phyloP scores from a whole-genome alignment of 1,140 invertebrate genomes.

The Ridgeia piscesae region DNA sequence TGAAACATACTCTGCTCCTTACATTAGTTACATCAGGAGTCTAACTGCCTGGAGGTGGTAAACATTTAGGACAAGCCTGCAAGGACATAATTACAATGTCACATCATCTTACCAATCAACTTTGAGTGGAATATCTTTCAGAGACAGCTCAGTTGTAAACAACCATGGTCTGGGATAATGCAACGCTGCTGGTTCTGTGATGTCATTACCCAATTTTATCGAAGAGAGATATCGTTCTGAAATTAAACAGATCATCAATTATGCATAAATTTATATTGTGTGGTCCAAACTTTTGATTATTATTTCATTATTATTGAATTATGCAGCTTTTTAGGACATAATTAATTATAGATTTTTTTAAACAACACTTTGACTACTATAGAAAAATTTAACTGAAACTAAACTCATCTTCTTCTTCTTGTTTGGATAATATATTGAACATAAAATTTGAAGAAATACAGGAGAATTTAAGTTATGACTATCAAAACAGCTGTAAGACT shows the following conservation, averaged over 20 bases:
- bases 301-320: constrained; percentile 13
- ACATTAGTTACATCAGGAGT: no score
- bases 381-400: neutral
- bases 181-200: neutral
- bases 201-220: neutral
- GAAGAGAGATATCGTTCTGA: neutral
- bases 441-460: neutral
- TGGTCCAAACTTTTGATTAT: no score
- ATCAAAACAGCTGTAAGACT: neutral
- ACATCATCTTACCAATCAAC: neutral
- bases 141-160: constrained; percentile 11
- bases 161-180: constrained; percentile 29
- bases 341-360: neutral
- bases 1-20: no score
- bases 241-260: neutral
- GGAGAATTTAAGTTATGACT: neutral
- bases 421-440: neutral
- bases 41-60: no score
- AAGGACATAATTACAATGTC: no score
- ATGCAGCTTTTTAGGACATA: neutral
- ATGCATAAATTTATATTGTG: constrained; percentile 13
- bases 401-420: neutral
- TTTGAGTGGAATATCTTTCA: constrained; percentile 5
- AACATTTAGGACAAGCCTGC: constrained; percentile 12
- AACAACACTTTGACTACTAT: neutral